Base-by-base conservation (phyloP, 2,113 vertebrate species). In the Ondatra zibethicus region DNA sequence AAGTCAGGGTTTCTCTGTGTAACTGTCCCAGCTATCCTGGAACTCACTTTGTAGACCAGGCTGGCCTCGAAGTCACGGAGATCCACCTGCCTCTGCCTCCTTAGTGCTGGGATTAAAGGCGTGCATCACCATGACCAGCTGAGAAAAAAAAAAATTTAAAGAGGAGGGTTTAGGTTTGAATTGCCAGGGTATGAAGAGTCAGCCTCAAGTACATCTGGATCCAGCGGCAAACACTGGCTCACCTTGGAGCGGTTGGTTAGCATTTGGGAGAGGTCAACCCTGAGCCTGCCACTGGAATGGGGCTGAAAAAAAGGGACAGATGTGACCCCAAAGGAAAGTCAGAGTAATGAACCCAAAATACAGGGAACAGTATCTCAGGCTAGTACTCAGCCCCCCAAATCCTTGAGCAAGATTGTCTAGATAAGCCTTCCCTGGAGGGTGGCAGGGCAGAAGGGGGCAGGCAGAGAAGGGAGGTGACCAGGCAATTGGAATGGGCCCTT, bases 401-500 rank as follows among this genome's bases (percentile, higher is more conserved):
- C 42, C 19, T 16, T 0, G 47, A 25, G 21, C 70, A 76, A 45
- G 55, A 36, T 45, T 7, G 16, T 81, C 63, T 7, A 31, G 78
- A 52, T 39, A 31, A 88, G 68, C n/a, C 5, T 13, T 0, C 61
- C 0, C 0, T 21, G 23, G 66, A 45, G n/a, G 39, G 2, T 0
- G 33, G 12, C 13, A 2, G 7, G 65, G 81, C 42, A 39, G 61
- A 9, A 16, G 61, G 7, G 1, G 39, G 29, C 66, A 50, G 45
- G 45, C 68, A 13, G 12, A 4, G 11, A 5, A 0, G 27, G 31
- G 65, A 78, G 70, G 77, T 58, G 0, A 47, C 80, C 3, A 25
- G 92, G n/a, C 42, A 0, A 31, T 66, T 39, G 72, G 61, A 97
- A 92, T 82, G 85, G 91, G 85, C 86, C 96, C 93, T 90, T 66